Evolutionary conservation across 2,797 vertebrate genomes (phyloP), one percentile per base, ranked within the genome.

Genomic region (Scomberomorus guttatus): DNA sequence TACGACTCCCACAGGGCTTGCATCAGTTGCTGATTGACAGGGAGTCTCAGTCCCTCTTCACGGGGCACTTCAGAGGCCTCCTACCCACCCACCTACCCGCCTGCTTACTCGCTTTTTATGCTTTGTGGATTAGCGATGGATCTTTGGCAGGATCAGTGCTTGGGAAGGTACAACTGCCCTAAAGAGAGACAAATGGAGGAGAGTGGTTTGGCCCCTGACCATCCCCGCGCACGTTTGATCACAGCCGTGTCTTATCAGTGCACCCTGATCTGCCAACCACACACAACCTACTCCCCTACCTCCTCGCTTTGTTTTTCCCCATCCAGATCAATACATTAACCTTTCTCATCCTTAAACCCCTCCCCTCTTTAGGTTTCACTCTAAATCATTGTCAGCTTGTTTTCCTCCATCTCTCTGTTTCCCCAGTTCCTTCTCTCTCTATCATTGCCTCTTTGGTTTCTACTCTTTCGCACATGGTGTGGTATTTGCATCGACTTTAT

Each of bases 311-410:
- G 88, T 84, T 83, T 88, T 71, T 64, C 75, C 80, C 51, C 58
- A 24, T 56, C 52, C 56, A 58, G 86, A 93, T 94, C 94, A 87
- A 92, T 94, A 91, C 81, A 85, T 94, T 90, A 94, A 92, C 92
- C 93, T 92, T 92, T 93, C 79, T 83, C 75, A 80, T 86, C 75
- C 80, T 58, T 63, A 88, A 86, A 79, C 83, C 84, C 83, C 77
- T 81, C 81, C 85, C 83, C 72, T 84, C 79, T 72, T 79, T 59
- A 51, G 75, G 69, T 84, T 87, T 82, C 6, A 6, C 75, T 90
- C 76, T 89, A 86, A 86, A 92, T 94, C 91, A 89, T 51, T 89
- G 88, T 90, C 91, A 79, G 72, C 65, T 71, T 86, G 68, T 83
- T 86, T 89, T 70, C 77, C 27, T 50, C 74, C 57, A 27, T 65